Evolutionary conservation across 1,140 invertebrate species (phyloP).

Genomic region (Orchestia grillus): DNA sequence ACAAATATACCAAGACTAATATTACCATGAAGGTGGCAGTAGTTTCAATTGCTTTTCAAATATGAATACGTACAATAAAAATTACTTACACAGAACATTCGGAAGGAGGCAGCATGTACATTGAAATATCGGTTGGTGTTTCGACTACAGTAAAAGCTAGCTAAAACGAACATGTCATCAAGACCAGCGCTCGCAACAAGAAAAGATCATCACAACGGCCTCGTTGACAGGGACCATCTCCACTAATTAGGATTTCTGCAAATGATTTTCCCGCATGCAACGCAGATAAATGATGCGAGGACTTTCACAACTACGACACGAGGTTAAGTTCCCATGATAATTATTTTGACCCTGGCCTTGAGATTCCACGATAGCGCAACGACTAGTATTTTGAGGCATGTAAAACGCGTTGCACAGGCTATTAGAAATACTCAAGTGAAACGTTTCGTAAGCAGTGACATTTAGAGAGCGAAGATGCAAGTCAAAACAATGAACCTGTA

Average conservation of each 20-base stretch:
- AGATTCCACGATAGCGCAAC: neutral
- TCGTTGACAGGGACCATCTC: neutral
- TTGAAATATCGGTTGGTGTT: neutral
- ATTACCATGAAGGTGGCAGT: neutral
- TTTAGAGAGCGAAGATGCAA: neutral
- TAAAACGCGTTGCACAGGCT: neutral
- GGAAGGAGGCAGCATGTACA: neutral
- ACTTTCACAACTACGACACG: neutral
- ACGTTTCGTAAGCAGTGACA: neutral
- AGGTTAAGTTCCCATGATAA: neutral
- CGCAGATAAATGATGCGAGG: neutral
- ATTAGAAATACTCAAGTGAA: neutral
- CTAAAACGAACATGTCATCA: neutral
- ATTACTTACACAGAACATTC: neutral
- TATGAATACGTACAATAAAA: neutral
- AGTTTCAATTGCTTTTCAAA: neutral
- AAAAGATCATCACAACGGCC: neutral
- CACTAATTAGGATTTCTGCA: neutral
- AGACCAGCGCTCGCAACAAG: neutral
- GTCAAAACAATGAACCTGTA: neutral
- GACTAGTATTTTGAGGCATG: neutral
- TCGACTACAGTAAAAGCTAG: neutral
- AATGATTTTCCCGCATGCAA: neutral
- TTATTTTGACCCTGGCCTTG: neutral
- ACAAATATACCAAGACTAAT: neutral